These are phyloP conservation scores for Danaus plexippus DNA, from an alignment of 1,140 invertebrate species.

Conservation along the genomic window DNA sequence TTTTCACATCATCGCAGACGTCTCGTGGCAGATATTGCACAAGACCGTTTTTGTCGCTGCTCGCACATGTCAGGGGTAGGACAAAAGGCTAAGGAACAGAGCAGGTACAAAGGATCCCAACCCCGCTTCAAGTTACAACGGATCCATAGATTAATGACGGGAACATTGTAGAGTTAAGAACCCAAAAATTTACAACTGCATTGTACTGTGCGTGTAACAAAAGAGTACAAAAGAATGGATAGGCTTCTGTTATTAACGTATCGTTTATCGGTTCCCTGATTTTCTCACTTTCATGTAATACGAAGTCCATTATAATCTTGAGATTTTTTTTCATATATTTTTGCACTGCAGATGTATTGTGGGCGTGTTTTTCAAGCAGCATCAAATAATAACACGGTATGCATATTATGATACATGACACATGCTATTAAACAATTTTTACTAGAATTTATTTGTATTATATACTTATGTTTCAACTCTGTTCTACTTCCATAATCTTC, in stretches of 20 bases:
- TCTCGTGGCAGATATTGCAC: conserved; percentile 58
- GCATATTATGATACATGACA: no score
- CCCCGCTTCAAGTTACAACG: conserved; percentile 61
- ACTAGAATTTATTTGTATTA: no score
- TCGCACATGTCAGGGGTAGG: conserved; percentile 60
- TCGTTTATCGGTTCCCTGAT: conserved; percentile 54
- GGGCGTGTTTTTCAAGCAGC: conserved; percentile 32
- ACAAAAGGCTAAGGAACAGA: conserved; percentile 49
- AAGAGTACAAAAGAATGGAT: conserved; percentile 60
- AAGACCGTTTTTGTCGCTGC: conserved; percentile 57
- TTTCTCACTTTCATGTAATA: conserved; percentile 59
- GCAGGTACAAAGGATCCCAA: conserved; percentile 64
- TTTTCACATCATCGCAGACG: conserved; percentile 57
- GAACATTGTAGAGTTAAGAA: conserved; percentile 67
- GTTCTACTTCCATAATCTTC: no score
- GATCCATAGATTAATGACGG: conserved; percentile 62
- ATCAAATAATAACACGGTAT: no score
- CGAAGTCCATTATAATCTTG: conserved; percentile 45
- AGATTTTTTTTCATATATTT: conserved; percentile 33
- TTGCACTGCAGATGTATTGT: conserved; percentile 48
- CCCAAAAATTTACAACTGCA: conserved; percentile 69
- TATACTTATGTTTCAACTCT: no score
- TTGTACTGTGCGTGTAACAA: conserved; percentile 53
- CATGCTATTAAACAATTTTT: no score
- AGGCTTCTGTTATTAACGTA: conserved; percentile 67